These are phyloP conservation scores for Diplolepis rosae DNA, from an alignment of 2,888 invertebrate species.

Conservation along the genomic window DNA sequence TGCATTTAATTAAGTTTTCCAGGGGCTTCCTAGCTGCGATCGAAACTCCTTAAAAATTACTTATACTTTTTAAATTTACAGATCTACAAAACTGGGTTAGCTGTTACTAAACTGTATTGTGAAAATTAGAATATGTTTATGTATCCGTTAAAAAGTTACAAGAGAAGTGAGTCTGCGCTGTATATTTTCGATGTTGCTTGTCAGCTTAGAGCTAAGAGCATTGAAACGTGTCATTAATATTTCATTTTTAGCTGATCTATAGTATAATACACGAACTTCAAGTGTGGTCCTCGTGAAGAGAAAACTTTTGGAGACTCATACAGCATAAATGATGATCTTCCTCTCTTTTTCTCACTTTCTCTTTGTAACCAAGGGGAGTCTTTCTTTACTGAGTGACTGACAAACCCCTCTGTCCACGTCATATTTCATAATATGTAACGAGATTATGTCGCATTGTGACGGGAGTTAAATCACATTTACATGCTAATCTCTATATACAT, in stretches of 20 bases:
- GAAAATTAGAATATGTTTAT: no score
- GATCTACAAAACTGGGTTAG: no score
- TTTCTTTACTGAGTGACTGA: conserved; percentile 56
- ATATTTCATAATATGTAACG: conserved; percentile 67
- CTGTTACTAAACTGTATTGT: no score
- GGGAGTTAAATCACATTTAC: conserved; percentile 63
- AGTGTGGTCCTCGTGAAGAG: conserved; percentile 41
- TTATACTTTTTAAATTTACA: no score
- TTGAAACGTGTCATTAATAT: conserved; percentile 46
- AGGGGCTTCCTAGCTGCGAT: no score
- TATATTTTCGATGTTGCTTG: neutral
- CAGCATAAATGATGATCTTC: conserved; percentile 66
- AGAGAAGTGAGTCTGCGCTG: neutral
- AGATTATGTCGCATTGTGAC: conserved; percentile 67
- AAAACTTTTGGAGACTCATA: conserved; percentile 48
- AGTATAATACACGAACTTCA: conserved; percentile 44
- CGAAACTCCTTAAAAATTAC: no score
- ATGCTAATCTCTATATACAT: conserved; percentile 61
- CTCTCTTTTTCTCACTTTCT: conserved; percentile 57
- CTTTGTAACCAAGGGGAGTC: conserved; percentile 51
- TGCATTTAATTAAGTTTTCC: no score
- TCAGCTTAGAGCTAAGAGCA: neutral
- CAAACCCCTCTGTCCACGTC: conserved; percentile 62
- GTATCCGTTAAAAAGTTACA: no score
- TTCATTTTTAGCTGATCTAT: conserved; percentile 39